Conservation (phyloP, 2,113 vertebrate species). For the Rhizomys pruinosus region DNA sequence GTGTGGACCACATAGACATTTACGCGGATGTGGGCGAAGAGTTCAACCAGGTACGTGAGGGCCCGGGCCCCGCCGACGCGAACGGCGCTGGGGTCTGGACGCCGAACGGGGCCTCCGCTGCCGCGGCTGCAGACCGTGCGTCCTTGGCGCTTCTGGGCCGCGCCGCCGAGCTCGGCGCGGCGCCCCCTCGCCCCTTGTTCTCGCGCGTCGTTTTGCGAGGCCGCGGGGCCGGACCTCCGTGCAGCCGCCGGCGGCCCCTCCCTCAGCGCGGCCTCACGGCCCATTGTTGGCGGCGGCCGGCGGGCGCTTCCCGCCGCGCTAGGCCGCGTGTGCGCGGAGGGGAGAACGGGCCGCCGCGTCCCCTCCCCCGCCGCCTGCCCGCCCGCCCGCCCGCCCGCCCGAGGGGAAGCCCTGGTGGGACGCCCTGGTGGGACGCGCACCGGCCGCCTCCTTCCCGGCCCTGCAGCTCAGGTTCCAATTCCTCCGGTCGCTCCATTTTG, state of each 20-base stretch:
- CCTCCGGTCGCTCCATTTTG: constrained; percentile 75
- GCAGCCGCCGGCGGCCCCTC: constrained; percentile 34
- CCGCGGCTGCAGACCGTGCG: constrained; percentile 61
- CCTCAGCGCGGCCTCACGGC: constrained; percentile 12
- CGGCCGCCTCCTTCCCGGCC: not conserved
- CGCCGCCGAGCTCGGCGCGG: not conserved
- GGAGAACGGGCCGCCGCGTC: constrained; percentile 54
- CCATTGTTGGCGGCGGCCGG: constrained; percentile 68
- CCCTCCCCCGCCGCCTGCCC: constrained; percentile 18
- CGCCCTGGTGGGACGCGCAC: constrained; percentile 55
- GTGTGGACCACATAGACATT: constrained; percentile 98
- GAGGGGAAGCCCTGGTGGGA: not conserved
- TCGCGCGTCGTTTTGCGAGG: constrained; percentile 59
- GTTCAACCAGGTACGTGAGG: constrained; percentile 92
- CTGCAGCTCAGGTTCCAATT: constrained; percentile 55
- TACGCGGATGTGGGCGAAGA: constrained; percentile 98
- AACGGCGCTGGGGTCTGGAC: constrained; percentile 26
- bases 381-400: not conserved
- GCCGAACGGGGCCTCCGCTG: not conserved
- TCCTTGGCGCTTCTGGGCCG: constrained; percentile 66
- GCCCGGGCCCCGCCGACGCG: not conserved
- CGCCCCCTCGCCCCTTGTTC: constrained; percentile 39
- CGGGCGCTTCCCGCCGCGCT: constrained; percentile 72
- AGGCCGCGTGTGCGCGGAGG: constrained; percentile 67
- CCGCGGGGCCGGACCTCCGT: not conserved